These are phyloP conservation scores for Phenacoccus solenopsis DNA, from an alignment of 1,140 invertebrate genomes.

Conservation along the genomic window DNA sequence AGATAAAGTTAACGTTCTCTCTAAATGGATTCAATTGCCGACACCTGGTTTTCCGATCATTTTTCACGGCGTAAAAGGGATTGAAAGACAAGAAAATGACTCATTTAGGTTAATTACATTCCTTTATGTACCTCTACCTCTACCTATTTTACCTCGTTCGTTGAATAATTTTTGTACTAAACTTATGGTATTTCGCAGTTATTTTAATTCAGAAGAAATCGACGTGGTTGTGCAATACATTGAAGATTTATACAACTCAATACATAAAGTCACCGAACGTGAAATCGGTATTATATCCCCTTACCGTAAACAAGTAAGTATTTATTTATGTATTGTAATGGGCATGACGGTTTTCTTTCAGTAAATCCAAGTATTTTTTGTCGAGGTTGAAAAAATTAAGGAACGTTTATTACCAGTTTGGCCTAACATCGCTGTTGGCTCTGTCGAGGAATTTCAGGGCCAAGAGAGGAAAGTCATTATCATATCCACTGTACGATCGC, in stretches of 20 bases:
- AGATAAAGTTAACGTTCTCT: background rate
- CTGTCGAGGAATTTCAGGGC: conserved; percentile 93
- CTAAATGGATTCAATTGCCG: conserved; percentile 31
- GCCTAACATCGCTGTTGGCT: conserved; percentile 51
- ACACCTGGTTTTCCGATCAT: conserved; percentile 46
- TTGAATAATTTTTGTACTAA: too few relatives aligned
- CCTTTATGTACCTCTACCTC: too few relatives aligned
- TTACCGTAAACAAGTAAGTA: conserved; percentile 72
- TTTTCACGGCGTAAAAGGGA: conserved; percentile 68
- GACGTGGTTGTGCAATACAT: background rate
- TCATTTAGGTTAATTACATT: conserved; percentile 41
- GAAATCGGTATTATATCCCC: conserved; percentile 89
- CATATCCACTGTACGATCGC: conserved; percentile 62
- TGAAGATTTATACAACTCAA: background rate
- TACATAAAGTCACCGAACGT: conserved; percentile 25
- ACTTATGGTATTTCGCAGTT: background rate
- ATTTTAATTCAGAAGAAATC: background rate
- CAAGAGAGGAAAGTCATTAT: conserved; percentile 78
- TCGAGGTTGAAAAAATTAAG: background rate
- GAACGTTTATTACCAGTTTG: background rate
- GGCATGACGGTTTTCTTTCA: background rate
- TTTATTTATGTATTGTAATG: background rate
- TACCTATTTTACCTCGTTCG: too few relatives aligned
- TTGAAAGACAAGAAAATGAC: conserved; percentile 54
- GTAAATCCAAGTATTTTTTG: background rate